Base-by-base conservation (phyloP, 2,113 vertebrate genomes). In the Pteruthius melanotis region DNA sequence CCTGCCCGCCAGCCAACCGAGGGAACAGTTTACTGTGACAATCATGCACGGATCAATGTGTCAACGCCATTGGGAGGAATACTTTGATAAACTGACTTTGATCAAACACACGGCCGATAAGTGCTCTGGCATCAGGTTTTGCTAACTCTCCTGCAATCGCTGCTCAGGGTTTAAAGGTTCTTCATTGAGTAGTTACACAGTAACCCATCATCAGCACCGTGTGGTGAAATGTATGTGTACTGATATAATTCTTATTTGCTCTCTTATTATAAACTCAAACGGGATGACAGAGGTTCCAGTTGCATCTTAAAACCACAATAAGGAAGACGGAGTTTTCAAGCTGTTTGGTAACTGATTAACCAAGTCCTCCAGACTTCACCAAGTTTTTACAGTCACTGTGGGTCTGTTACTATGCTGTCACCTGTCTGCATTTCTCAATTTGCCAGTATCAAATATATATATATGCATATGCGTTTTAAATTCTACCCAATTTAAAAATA, bases 91-190 rank as follows among this genome's bases (percentile, higher is more conserved):
- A 71, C 1, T 37, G 52, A 19, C 70, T 92, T 83, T 60, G 91
- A 89, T 95, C 90, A 86, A 91, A 59, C 47, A n/a, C 49, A 24
- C 0, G 22, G 68, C 86, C 80, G 83, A 80, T 87, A 83, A 92
- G 31, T 24, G 23, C 33, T 21, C 26, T 49, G 49, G 80, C 80
- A 90, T 63, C 3, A 3, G 54, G 56, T 64, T 40, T 69, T 91
- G 89, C 85, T 72, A 84, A 52, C 77, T 49, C 27, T 37, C 30
- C 83, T 56, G 79, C 57, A 83, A 71, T 49, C n/a, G 83, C 78
- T 45, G 74, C 68, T 50, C 9, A 35, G 89, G 84, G 96, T 94
- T 95, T 96, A 97, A 97, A 97, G 94, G 95, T 96, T 97, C 91
- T 69, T 35, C 54, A 47, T 2, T 14, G 60, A 37, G 65, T 54